A percentile compares a stretch with the other conserved stretches of the same genome.
These are phyloP conservation scores for Plumapathes pennacea DNA, from an alignment of 92 coral and sea anemone genomes.

Conservation along the genomic window DNA sequence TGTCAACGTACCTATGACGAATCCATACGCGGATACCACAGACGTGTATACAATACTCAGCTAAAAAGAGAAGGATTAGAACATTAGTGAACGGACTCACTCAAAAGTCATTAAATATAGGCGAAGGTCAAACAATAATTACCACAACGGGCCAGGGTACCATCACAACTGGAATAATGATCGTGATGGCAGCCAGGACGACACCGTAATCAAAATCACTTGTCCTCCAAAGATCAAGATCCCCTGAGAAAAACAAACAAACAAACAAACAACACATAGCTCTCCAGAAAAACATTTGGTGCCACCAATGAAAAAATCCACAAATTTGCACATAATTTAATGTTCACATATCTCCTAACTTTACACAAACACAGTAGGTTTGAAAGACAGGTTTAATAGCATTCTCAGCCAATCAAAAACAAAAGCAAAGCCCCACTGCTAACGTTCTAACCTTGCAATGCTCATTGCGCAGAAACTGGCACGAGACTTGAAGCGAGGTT, in stretches of 20 bases:
- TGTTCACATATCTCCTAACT: too few relatives aligned
- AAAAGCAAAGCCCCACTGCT: too few relatives aligned
- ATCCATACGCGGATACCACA: slow-evolving; percentile 82
- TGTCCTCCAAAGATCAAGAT: slow-evolving; percentile 52
- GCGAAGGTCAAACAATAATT: not conserved
- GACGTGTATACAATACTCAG: slow-evolving; percentile 81
- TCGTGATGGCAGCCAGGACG: slow-evolving; percentile 59
- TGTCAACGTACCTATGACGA: slow-evolving; percentile 85
- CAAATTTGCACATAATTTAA: too few relatives aligned
- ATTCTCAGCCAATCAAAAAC: too few relatives aligned
- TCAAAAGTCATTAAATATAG: not conserved
- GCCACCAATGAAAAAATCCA: too few relatives aligned
- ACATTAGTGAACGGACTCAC: not conserved
- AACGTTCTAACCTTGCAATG: too few relatives aligned
- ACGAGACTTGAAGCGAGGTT: too few relatives aligned
- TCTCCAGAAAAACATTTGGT: too few relatives aligned
- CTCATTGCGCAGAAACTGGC: too few relatives aligned
- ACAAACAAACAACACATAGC: too few relatives aligned
- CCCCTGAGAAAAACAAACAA: slow-evolving; percentile 31
- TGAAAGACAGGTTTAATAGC: too few relatives aligned
- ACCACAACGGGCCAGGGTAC: slow-evolving; percentile 84
- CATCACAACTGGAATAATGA: slow-evolving; percentile 63
- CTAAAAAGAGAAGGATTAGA: slow-evolving; percentile 19
- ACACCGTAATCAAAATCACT: slow-evolving; percentile 83
- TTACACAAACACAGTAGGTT: too few relatives aligned